Conservation (phyloP, 1,140 invertebrate genomes). For the Euglossa dilemma region DNA sequence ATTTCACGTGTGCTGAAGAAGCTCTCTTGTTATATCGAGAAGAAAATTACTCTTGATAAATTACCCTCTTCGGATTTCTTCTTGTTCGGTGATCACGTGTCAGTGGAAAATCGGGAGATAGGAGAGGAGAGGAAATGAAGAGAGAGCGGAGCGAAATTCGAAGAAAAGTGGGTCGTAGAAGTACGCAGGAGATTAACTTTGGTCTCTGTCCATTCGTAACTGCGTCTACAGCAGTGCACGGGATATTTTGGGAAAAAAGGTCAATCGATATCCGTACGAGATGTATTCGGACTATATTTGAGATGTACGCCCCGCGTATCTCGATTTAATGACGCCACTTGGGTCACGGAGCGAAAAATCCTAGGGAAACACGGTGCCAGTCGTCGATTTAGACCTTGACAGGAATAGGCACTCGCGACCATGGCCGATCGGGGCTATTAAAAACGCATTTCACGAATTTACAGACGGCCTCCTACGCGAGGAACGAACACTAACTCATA, state of each 20-base stretch:
- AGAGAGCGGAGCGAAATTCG: neutral
- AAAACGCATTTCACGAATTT: neutral
- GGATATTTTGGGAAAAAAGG: constrained; percentile 31
- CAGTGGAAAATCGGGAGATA: too few relatives aligned
- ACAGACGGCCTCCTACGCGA: too few relatives aligned
- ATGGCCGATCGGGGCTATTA: neutral
- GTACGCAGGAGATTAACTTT: neutral
- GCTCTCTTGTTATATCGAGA: too few relatives aligned
- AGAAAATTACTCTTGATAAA: too few relatives aligned
- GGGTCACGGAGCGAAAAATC: neutral
- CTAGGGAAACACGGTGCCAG: neutral
- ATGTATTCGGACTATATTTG: constrained; percentile 15
- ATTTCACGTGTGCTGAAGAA: too few relatives aligned
- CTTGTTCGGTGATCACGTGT: too few relatives aligned
- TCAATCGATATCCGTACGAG: constrained; percentile 13
- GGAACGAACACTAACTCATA: too few relatives aligned
- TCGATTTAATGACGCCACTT: constrained; percentile 9
- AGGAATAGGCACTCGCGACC: neutral
- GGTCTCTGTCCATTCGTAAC: constrained; percentile 14
- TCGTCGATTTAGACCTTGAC: neutral
- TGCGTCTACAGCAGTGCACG: neutral
- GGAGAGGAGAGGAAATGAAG: neutral
- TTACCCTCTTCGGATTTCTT: too few relatives aligned
- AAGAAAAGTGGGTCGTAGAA: constrained; percentile 1
- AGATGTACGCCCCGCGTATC: neutral